These are phyloP conservation scores for Pseudomyrmex cubaensis DNA, from an alignment of 1,140 invertebrate genomes.

Conservation along the genomic window DNA sequence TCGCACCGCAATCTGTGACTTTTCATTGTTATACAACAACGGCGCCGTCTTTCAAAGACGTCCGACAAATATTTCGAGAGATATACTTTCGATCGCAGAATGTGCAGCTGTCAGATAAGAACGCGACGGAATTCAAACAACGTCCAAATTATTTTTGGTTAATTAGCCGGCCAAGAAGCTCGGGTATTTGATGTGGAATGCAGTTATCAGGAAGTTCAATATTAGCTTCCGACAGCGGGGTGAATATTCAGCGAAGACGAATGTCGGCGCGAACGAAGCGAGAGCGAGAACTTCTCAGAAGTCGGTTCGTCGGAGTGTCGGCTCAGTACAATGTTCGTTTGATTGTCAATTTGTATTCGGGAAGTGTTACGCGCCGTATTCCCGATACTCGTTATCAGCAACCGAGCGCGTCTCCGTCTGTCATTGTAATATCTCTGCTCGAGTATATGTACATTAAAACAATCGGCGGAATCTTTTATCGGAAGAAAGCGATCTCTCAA, in stretches of 20 bases:
- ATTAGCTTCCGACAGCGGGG: constrained; percentile 44
- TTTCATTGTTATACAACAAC: too few relatives aligned
- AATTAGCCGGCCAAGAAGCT: constrained; percentile 47
- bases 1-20: too few relatives aligned
- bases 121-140: constrained; percentile 28
- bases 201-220: constrained; percentile 60
- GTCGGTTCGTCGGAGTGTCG: constrained; percentile 19
- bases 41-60: too few relatives aligned
- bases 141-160: constrained; percentile 38
- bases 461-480: constrained; percentile 8
- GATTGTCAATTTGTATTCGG: constrained; percentile 61
- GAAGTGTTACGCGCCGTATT: constrained; percentile 39
- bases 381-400: constrained; percentile 41
- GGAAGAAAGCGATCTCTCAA: not conserved
- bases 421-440: not conserved
- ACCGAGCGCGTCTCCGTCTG: constrained; percentile 12
- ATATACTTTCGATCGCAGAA: too few relatives aligned
- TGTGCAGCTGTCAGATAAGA: not conserved
- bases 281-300: constrained; percentile 35
- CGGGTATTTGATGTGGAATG: constrained; percentile 43
- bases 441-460: constrained; percentile 2
- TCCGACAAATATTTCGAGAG: too few relatives aligned
- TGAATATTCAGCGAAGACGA: constrained; percentile 52
- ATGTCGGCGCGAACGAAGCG: constrained; percentile 49
- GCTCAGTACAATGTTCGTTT: constrained; percentile 35